Conservation (phyloP, 1,140 invertebrate genomes). For the Mizuhopecten yessoensis region DNA sequence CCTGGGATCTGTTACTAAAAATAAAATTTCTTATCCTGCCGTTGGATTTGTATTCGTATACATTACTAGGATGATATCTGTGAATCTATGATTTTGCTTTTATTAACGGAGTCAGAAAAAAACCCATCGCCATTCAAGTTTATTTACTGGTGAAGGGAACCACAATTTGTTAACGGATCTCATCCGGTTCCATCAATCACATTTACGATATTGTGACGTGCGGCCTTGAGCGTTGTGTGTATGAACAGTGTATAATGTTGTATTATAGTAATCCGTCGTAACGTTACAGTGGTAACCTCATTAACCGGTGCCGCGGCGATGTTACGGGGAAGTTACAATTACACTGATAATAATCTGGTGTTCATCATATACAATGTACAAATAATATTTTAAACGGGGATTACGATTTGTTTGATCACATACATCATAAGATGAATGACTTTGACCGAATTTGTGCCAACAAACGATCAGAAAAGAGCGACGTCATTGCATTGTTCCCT, state of each 20-base stretch:
- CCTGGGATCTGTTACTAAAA: background rate
- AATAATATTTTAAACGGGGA: too few species aligned
- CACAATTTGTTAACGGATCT: background rate
- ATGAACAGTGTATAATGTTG: background rate
- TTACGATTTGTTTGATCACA: too few species aligned
- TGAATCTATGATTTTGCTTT: background rate
- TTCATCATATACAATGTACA: too few species aligned
- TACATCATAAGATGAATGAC: too few species aligned
- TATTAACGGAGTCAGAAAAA: background rate
- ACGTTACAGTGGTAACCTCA: background rate
- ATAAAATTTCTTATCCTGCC: background rate
- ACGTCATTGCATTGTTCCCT: too few species aligned
- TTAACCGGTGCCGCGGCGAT: background rate
- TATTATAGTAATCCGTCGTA: background rate
- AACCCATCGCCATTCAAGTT: background rate
- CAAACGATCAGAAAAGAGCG: too few species aligned
- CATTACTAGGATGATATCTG: background rate
- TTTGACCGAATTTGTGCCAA: too few species aligned
- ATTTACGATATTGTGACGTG: background rate
- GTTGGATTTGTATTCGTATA: background rate
- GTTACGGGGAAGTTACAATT: background rate
- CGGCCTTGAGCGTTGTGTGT: background rate
- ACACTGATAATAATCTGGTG: too few species aligned
- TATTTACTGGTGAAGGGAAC: background rate
- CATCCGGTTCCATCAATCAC: background rate